These are phyloP conservation scores for Hypercompe scribonia DNA, from an alignment of 2,888 invertebrate genomes.

Conservation along the genomic window DNA sequence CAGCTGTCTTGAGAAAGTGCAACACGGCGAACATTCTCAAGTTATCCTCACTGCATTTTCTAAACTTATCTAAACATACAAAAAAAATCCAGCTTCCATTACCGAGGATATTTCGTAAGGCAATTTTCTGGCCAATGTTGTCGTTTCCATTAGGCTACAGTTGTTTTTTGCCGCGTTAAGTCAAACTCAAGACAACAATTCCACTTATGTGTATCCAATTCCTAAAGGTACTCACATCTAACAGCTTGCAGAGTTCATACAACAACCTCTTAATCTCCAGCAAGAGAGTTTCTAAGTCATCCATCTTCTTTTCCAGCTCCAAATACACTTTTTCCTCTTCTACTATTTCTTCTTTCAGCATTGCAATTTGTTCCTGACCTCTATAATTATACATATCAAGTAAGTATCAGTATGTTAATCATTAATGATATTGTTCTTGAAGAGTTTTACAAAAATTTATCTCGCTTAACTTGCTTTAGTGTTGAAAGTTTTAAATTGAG, in stretches of 20 bases:
- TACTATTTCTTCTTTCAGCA: constrained; percentile 87
- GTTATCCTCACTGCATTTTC: neutral
- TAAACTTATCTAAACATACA: neutral
- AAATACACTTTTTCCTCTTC: constrained; percentile 72
- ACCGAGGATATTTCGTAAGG: neutral
- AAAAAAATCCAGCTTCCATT: neutral
- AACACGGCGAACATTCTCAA: neutral
- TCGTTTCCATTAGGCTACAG: neutral
- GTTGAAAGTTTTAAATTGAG: neutral
- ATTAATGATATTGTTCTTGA: neutral
- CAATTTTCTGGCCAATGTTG: neutral
- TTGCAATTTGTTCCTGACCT: constrained; percentile 90
- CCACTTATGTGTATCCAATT: neutral
- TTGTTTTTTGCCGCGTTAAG: neutral
- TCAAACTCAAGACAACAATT: neutral
- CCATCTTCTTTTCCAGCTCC: constrained; percentile 67
- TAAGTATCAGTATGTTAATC: neutral
- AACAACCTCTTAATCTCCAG: constrained; percentile 79
- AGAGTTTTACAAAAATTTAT: neutral
- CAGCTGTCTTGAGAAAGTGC: neutral
- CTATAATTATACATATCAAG: constrained; percentile 68
- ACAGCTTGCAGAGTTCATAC: constrained; percentile 77
- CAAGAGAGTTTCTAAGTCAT: constrained; percentile 74
- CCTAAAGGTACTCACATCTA: constrained; percentile 70
- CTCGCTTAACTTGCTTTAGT: neutral